A percentile compares a stretch with the other conserved stretches of the same genome.
These are phyloP conservation scores for Merops nubicus DNA, from an alignment of 2,113 vertebrate genomes.

Conservation along the genomic window DNA sequence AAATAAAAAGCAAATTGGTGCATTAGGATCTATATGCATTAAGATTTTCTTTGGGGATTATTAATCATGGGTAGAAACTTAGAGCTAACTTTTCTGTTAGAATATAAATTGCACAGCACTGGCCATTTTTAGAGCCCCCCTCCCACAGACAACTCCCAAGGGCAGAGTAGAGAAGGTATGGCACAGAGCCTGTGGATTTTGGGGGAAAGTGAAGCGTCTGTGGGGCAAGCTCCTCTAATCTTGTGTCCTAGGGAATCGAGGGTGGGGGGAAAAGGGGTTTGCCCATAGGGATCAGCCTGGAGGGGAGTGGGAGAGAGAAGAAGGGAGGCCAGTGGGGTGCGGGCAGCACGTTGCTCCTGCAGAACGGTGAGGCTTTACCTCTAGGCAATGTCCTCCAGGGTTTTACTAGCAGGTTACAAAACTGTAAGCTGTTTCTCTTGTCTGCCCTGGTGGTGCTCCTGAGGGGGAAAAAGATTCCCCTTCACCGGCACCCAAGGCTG, in stretches of 20 bases:
- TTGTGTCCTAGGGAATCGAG: neutral
- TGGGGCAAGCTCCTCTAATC: neutral
- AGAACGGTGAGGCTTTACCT: neutral
- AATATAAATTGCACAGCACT: neutral
- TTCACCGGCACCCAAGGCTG: neutral
- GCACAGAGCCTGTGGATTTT: rapidly evolving
- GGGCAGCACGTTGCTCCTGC: neutral
- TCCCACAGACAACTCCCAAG: neutral
- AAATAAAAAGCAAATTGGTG: neutral
- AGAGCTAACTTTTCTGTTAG: neutral
- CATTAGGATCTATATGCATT: neutral
- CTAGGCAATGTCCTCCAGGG: neutral
- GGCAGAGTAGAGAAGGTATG: neutral
- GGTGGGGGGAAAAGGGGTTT: neutral
- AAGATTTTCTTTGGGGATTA: neutral
- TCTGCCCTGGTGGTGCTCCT: rapidly evolving
- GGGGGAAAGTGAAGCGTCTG: neutral
- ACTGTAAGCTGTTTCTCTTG: neutral
- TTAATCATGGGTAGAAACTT: neutral
- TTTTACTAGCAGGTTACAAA: neutral
- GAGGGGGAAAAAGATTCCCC: neutral
- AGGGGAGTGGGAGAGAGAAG: rapidly evolving
- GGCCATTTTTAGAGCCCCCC: neutral
- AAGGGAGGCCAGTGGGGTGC: rapidly evolving
- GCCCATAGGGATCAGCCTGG: neutral